A percentile compares a stretch with the other conserved stretches of the same genome.
These are phyloP conservation scores for Engystomops pustulosus DNA, from an alignment of 2,113 vertebrate species.

Conservation along the genomic window DNA sequence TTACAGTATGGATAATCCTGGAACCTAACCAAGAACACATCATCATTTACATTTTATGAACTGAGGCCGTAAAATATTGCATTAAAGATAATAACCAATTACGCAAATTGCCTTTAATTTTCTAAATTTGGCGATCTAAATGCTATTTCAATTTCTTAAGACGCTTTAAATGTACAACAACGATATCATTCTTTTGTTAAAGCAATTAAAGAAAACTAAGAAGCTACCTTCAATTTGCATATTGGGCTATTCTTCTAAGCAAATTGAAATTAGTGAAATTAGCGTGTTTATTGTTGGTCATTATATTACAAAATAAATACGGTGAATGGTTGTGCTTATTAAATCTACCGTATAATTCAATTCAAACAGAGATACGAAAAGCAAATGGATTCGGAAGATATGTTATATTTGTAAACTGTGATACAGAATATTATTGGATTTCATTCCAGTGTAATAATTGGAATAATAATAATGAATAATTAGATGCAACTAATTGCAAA, in stretches of 20 bases:
- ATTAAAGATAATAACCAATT: constrained; percentile 57
- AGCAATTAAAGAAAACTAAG: constrained; percentile 67
- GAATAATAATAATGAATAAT: constrained; percentile 7
- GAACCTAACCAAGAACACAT: constrained; percentile 52
- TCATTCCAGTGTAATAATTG: neutral
- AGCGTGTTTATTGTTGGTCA: constrained; percentile 73
- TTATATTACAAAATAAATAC: constrained; percentile 73
- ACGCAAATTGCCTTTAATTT: constrained; percentile 60
- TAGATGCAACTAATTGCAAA: constrained; percentile 16
- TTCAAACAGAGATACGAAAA: constrained; percentile 70
- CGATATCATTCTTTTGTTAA: constrained; percentile 58
- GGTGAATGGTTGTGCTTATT: constrained; percentile 76
- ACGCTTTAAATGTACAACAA: constrained; percentile 63
- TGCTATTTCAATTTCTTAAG: constrained; percentile 60
- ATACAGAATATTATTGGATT: neutral
- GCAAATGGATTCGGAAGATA: constrained; percentile 1
- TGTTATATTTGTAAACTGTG: neutral
- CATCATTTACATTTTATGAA: constrained; percentile 61
- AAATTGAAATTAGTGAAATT: constrained; percentile 76
- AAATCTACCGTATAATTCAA: constrained; percentile 75
- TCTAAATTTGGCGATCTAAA: constrained; percentile 61
- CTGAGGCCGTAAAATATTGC: constrained; percentile 54
- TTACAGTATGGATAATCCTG: constrained; percentile 52
- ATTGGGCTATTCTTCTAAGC: constrained; percentile 64
- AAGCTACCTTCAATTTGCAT: constrained; percentile 62